phyloP scores from a whole-genome alignment of 2,888 invertebrate species.

The Vandiemenella viatica region DNA sequence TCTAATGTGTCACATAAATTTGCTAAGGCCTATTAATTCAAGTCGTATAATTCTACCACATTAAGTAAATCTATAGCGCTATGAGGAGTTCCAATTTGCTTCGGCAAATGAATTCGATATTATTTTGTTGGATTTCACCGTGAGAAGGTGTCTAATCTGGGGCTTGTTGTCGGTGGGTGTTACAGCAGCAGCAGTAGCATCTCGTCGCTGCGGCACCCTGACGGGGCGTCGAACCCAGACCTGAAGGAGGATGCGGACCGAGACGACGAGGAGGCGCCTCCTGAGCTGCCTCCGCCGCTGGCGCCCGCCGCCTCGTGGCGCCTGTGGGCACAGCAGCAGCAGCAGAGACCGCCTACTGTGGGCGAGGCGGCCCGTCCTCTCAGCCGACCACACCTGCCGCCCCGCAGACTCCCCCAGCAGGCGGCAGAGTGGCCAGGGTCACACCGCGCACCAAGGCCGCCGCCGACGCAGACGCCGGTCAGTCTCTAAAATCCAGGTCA shows the following conservation, averaged over 20 bases:
- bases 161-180: too few relatives aligned
- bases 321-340: background rate
- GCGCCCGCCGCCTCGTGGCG: slow-evolving; percentile 30
- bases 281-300: slow-evolving; percentile 17
- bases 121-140: too few relatives aligned
- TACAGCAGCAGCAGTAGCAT: slow-evolving; percentile 27
- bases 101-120: too few relatives aligned
- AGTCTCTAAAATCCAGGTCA: background rate
- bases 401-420: too few relatives aligned
- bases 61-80: too few relatives aligned
- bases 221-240: slow-evolving; percentile 86
- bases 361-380: background rate
- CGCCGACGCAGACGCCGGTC: background rate
- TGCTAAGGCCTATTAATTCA: too few relatives aligned
- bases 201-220: slow-evolving; percentile 69
- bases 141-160: too few relatives aligned
- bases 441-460: background rate
- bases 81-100: too few relatives aligned
- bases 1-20: too few relatives aligned
- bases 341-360: background rate
- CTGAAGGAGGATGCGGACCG: slow-evolving; percentile 46
- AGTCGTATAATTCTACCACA: too few relatives aligned
- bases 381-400: too few relatives aligned
- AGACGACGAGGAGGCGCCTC: slow-evolving; percentile 18
- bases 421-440: background rate